Percentiles rank a stretch among this genome's conserved stretches.
Conservation (phyloP, 2,888 invertebrate genomes). For the Dasypolia templi region DNA sequence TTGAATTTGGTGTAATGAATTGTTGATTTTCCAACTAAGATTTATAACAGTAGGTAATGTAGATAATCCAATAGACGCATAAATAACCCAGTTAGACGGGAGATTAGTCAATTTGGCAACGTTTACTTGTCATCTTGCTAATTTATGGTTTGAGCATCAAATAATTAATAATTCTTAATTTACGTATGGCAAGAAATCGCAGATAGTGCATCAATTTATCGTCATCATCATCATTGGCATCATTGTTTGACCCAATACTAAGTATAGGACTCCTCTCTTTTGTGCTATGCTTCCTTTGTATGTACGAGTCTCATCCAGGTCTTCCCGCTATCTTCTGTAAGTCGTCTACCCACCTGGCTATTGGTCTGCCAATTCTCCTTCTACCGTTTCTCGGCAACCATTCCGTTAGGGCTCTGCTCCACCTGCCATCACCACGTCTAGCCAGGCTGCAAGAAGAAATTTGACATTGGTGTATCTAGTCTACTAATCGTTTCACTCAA, state of each 20-base stretch:
- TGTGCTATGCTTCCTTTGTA: background rate
- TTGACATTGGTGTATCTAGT: background rate
- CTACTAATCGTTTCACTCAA: background rate
- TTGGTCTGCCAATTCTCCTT: background rate
- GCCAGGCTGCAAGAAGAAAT: background rate
- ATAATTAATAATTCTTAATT: no score
- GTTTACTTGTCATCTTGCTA: conserved; percentile 19
- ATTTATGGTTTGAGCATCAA: conserved; percentile 15
- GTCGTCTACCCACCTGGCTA: background rate
- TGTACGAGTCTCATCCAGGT: background rate
- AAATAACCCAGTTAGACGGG: background rate
- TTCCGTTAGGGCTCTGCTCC: background rate
- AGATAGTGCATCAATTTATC: conserved; percentile 1
- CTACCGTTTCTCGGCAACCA: background rate
- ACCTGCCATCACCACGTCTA: background rate
- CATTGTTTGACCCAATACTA: background rate
- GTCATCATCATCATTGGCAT: background rate
- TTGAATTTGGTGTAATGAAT: conserved; percentile 29
- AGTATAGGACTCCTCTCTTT: background rate
- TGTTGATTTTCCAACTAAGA: conserved; percentile 29
- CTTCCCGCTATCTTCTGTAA: background rate
- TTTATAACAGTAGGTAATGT: conserved; percentile 13
- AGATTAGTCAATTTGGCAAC: conserved; percentile 12
- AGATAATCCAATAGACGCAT: conserved; percentile 21
- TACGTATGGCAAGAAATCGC: background rate